These are phyloP conservation scores for Tachuris rubrigastra DNA, from an alignment of 2,113 vertebrate species.

Conservation along the genomic window DNA sequence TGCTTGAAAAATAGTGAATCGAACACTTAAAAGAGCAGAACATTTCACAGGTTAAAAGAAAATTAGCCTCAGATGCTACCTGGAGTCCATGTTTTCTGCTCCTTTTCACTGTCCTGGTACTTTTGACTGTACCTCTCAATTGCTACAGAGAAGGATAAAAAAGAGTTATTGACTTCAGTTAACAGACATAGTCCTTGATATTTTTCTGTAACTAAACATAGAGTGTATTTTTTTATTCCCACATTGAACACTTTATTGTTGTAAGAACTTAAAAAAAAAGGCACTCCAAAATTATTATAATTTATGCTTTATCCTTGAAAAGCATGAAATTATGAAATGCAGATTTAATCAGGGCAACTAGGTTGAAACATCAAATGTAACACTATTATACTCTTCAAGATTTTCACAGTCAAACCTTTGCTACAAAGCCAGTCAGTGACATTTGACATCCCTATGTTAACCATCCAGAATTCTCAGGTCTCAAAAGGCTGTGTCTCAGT, in stretches of 20 bases:
- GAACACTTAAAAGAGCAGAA: neutral
- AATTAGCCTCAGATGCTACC: constrained; percentile 67
- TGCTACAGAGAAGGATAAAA: constrained; percentile 65
- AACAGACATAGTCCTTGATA: neutral
- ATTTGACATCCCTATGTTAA: neutral
- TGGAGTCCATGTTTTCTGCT: constrained; percentile 78
- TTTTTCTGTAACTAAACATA: neutral
- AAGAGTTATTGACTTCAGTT: neutral
- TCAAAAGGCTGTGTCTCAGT: neutral
- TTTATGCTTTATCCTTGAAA: neutral
- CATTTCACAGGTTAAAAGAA: neutral
- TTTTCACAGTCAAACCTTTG: neutral
- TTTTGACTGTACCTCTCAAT: constrained; percentile 86
- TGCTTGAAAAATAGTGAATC: neutral
- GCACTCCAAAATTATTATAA: neutral
- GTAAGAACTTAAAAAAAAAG: neutral
- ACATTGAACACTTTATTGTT: neutral
- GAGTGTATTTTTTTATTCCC: neutral
- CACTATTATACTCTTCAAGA: neutral
- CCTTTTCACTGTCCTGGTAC: constrained; percentile 73
- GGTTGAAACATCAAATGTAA: neutral
- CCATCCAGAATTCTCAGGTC: neutral
- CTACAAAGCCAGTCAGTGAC: neutral
- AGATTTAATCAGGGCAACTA: neutral
- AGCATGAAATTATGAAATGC: neutral